Conservation (phyloP, 2,797 vertebrate species). For the Bovichtus variegatus region DNA sequence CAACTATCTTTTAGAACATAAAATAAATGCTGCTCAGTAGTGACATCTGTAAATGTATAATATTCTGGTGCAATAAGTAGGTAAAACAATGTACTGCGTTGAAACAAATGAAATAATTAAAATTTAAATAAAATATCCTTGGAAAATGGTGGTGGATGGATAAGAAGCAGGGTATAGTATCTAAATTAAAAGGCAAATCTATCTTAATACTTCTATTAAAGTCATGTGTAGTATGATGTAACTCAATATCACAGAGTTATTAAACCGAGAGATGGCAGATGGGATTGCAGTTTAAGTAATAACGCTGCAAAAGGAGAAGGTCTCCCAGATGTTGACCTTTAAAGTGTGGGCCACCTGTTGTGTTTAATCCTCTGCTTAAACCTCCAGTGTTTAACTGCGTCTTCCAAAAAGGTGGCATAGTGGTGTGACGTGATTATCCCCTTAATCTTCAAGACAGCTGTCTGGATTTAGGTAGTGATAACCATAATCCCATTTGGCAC, state of each 20-base stretch:
- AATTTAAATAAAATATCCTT: neutral
- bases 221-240: neutral
- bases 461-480: slow-evolving; percentile 81
- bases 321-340: slow-evolving; percentile 58
- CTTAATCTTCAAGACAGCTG: slow-evolving; percentile 82
- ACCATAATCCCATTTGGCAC: slow-evolving; percentile 80
- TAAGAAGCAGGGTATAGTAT: neutral
- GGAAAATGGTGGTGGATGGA: neutral
- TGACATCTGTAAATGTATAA: neutral
- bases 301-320: slow-evolving; percentile 9
- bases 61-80: neutral
- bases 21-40: neutral
- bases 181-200: slow-evolving; percentile 1
- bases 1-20: neutral
- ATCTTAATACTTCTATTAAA: neutral
- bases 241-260: neutral
- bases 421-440: slow-evolving; percentile 79
- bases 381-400: slow-evolving; percentile 28
- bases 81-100: no score
- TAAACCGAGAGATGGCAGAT: neutral
- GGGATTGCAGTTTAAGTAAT: neutral
- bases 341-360: slow-evolving; percentile 38
- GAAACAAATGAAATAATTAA: neutral
- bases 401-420: slow-evolving; percentile 66
- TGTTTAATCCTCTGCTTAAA: slow-evolving; percentile 55